phyloP scores from a whole-genome alignment of 2,888 invertebrate species.

The Chloromyia formosa region DNA sequence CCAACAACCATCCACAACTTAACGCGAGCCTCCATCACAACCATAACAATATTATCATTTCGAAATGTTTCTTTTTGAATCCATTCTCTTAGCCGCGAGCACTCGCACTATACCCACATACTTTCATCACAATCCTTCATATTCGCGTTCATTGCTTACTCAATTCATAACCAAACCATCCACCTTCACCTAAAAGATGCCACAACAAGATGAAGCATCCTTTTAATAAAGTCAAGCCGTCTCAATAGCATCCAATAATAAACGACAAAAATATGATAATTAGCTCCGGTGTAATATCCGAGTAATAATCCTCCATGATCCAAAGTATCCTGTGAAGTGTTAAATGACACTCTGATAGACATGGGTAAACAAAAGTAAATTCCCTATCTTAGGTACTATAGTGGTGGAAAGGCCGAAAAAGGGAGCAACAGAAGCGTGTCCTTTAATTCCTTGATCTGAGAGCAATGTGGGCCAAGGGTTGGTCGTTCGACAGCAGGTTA shows the following conservation, averaged over 20 bases:
- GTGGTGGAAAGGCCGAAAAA: neutral
- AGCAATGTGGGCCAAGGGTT: neutral
- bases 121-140: no score
- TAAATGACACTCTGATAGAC: slow-evolving; percentile 43
- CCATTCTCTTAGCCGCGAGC: no score
- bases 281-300: slow-evolving; percentile 54
- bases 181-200: neutral
- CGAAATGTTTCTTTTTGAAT: no score
- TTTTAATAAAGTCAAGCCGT: slow-evolving; percentile 59
- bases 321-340: slow-evolving; percentile 42
- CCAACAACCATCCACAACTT: no score
- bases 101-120: no score
- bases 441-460: neutral
- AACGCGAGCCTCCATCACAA: no score
- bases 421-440: slow-evolving; percentile 6
- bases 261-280: slow-evolving; percentile 65
- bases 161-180: slow-evolving; percentile 23
- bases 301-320: slow-evolving; percentile 24
- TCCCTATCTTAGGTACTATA: neutral
- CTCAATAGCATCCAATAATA: slow-evolving; percentile 56
- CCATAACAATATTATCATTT: no score
- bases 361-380: slow-evolving; percentile 33
- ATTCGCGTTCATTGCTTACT: neutral
- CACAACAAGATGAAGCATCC: slow-evolving; percentile 11
- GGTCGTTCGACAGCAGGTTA: slow-evolving; percentile 23